Conservation (phyloP, 2,797 vertebrate genomes). For the Petrocephalus schoutedeni region DNA sequence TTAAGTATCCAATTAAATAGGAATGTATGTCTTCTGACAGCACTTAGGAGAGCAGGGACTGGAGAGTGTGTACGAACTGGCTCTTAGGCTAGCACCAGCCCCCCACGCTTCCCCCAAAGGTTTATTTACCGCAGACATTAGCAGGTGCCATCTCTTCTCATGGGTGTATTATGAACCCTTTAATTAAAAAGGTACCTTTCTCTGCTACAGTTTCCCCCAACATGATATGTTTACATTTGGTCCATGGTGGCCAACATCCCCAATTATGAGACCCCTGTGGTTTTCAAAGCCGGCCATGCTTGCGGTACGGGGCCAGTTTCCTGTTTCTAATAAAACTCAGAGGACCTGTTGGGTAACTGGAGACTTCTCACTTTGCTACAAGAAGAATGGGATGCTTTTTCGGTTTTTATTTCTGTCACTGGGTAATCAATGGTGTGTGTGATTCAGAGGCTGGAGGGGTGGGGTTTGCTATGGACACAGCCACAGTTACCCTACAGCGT, state of each 20-base stretch:
- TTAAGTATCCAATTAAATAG: slow-evolving; percentile 11
- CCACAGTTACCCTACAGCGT: neutral
- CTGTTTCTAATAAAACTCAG: slow-evolving; percentile 10
- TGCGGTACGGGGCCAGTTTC: neutral
- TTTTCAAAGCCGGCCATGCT: neutral
- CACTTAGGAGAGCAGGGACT: neutral
- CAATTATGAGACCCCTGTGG: slow-evolving; percentile 13
- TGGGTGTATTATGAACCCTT: neutral
- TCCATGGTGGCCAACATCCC: neutral
- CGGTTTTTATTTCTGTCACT: neutral
- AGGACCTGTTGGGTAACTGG: neutral
- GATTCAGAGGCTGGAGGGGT: neutral
- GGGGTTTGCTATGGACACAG: neutral
- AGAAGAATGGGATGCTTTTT: neutral
- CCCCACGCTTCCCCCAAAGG: neutral
- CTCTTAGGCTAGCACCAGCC: neutral
- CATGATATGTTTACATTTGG: neutral
- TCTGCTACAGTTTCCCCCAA: neutral
- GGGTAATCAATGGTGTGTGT: neutral
- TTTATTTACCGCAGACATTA: neutral
- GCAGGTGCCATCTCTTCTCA: neutral
- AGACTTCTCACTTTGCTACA: neutral
- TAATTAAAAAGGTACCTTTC: neutral
- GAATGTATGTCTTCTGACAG: neutral
- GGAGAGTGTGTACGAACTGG: too few relatives aligned